A percentile compares a stretch with the other conserved stretches of the same genome.
These are phyloP conservation scores for Galeopsomyia nigrocyanea DNA, from an alignment of 2,888 invertebrate genomes.

Conservation along the genomic window DNA sequence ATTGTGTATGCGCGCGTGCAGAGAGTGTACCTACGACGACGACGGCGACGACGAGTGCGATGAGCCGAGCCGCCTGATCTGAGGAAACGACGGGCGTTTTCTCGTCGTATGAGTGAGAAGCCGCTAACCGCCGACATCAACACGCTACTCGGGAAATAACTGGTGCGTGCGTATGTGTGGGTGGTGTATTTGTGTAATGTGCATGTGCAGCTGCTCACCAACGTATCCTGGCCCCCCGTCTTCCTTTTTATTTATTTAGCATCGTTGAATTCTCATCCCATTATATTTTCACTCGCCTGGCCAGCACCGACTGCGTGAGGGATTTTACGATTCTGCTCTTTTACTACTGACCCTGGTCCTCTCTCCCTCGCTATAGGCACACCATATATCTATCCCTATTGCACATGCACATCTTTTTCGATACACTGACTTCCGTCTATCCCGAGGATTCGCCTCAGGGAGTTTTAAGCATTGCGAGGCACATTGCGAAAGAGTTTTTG, in stretches of 20 bases:
- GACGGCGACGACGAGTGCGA: slow-evolving; percentile 17
- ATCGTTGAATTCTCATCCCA: neutral
- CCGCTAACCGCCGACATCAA: neutral
- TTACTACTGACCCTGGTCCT: neutral
- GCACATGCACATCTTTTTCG: too few species aligned
- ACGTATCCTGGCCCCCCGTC: neutral
- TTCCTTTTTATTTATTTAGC: slow-evolving; percentile 1
- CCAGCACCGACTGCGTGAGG: too few species aligned
- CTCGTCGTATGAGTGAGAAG: slow-evolving; percentile 33
- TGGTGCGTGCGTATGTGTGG: slow-evolving; percentile 36
- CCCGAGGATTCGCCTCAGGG: slow-evolving; percentile 33
- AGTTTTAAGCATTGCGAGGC: slow-evolving; percentile 36
- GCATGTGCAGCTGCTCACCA: neutral
- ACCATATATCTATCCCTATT: slow-evolving; percentile 1
- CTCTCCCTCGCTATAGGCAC: too few species aligned
- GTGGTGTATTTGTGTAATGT: slow-evolving; percentile 28
- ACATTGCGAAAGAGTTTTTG: slow-evolving; percentile 31
- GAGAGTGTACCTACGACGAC: slow-evolving; percentile 2
- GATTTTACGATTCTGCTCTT: neutral
- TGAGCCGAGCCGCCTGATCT: slow-evolving; percentile 29
- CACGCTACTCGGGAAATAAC: slow-evolving; percentile 31
- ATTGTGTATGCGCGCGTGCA: slow-evolving; percentile 24
- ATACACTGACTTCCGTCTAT: slow-evolving; percentile 5
- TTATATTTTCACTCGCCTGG: neutral
- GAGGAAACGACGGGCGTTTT: slow-evolving; percentile 40